Conservation (phyloP, 2,888 invertebrate genomes). For the Imbricaverruca yamaguchii region DNA sequence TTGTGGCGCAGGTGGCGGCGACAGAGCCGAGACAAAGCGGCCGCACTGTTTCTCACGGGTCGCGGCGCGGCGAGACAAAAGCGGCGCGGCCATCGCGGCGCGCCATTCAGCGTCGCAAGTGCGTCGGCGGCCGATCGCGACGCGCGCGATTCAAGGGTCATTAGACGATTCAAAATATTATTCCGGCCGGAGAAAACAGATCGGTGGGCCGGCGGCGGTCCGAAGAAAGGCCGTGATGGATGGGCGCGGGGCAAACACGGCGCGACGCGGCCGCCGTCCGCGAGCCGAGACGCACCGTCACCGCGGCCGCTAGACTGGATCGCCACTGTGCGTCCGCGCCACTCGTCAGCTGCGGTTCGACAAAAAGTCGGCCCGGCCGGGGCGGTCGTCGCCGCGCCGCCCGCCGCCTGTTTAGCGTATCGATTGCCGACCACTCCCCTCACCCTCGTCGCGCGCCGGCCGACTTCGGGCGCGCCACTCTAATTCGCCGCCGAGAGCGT, state of each 20-base stretch:
- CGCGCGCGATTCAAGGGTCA: conserved; percentile 9
- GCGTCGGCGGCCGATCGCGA: neutral
- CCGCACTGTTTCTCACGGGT: conserved; percentile 15
- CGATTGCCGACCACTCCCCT: neutral
- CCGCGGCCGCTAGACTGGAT: neutral
- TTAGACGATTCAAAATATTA: conserved; percentile 17
- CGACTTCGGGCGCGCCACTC: neutral
- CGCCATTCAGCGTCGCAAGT: neutral
- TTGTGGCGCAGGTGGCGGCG: conserved; percentile 9
- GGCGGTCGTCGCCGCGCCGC: neutral
- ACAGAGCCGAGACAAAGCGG: neutral
- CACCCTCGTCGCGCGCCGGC: neutral
- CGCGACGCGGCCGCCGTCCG: neutral
- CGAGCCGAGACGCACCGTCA: neutral
- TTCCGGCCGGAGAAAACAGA: conserved; percentile 12
- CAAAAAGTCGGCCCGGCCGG: neutral
- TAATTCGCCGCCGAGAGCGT: conserved; percentile 15
- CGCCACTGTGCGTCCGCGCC: neutral
- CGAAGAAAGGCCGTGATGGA: conserved; percentile 13
- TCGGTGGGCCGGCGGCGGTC: neutral
- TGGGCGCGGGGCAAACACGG: neutral
- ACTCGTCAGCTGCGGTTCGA: neutral
- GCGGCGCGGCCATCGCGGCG: conserved; percentile 6
- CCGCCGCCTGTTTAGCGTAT: conserved; percentile 15
- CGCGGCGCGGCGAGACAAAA: conserved; percentile 13